Base-by-base conservation (phyloP, 2,888 invertebrate genomes). In the Peribatodes rhomboidaria region DNA sequence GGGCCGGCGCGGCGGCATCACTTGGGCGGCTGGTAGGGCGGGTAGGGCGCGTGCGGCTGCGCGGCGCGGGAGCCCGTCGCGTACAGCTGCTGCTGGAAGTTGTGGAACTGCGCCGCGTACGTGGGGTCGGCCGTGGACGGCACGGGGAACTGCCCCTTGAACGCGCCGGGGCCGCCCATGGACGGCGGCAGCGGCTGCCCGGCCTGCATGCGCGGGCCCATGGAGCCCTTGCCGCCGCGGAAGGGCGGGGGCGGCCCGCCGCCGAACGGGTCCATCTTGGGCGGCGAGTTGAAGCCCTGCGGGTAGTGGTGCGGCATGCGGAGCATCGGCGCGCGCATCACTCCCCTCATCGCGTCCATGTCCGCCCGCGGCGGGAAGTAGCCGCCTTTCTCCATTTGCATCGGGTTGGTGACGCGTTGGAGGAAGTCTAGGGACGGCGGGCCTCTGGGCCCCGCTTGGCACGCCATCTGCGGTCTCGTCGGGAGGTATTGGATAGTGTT, bases 401-500 rank as follows among this genome's bases (percentile, higher is more conserved):
- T 94, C 0, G 98, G 98, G 85, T 97, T 97, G 18, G 98, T 96
- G 80, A 97, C 98, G 65, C 98, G 95, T 78, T 97, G 98, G 61
- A 98, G 92, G 89, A 98, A 98, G 80, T 98, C 98, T 70, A 98
- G 93, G 88, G 97, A 97, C 42, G 98, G 98, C 6, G 98, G 97
- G 10, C 97, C 96, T 47, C 98, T 94, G 0, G 96, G 96, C 57
- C 95, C 95, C 33, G 94, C 93, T 67, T 94, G 94, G 79, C 95
- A 95, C 11, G 95, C 94, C 79, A 96, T 96, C 84, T 98, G 98
- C n/a, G 98, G 97, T 89, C 98, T 95, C 56, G 98, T 98, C 20
- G 99, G 99, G 87, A 99, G 95, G 94, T 99, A 99, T 94, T 99
- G 99, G 84, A 99, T 99, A 39, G 99, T 99, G 89, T 99, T 99